Conservation (phyloP, 2,113 vertebrate species). For the Hydrolagus affinis region DNA sequence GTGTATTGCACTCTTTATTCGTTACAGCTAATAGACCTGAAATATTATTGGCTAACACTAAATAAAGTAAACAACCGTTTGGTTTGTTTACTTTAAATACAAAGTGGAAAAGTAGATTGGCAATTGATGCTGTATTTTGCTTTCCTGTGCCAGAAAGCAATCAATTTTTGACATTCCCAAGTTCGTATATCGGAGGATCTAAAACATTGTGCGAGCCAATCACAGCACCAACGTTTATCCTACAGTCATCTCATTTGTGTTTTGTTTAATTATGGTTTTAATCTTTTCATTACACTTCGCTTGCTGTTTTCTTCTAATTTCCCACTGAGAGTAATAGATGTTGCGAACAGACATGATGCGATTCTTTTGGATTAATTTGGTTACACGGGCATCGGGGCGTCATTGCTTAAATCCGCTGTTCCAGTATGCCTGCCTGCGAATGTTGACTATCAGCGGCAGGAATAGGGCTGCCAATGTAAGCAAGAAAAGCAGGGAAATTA, state of each 20-base stretch:
- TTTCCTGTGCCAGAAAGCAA: neutral
- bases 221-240: neutral
- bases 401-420: neutral
- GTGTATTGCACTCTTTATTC: neutral
- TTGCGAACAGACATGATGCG: constrained; percentile 4
- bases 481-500: neutral
- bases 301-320: constrained; percentile 10
- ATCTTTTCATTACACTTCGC: constrained; percentile 21
- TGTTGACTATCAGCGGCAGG: neutral
- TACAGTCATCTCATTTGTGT: constrained; percentile 21
- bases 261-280: constrained; percentile 27
- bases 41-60: neutral
- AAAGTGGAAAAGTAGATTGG: neutral
- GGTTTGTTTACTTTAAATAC: neutral
- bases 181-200: neutral
- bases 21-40: neutral
- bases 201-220: constrained; percentile 12
- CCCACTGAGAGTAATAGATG: constrained; percentile 22
- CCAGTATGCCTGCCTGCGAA: neutral
- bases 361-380: constrained; percentile 7
- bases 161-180: constrained; percentile 17
- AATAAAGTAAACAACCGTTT: neutral
- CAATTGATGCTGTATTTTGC: neutral
- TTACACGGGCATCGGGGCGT: constrained; percentile 6
- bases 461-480: neutral